phyloP scores from a whole-genome alignment of 2,797 vertebrate species.

The Pagetopsis macropterus region DNA sequence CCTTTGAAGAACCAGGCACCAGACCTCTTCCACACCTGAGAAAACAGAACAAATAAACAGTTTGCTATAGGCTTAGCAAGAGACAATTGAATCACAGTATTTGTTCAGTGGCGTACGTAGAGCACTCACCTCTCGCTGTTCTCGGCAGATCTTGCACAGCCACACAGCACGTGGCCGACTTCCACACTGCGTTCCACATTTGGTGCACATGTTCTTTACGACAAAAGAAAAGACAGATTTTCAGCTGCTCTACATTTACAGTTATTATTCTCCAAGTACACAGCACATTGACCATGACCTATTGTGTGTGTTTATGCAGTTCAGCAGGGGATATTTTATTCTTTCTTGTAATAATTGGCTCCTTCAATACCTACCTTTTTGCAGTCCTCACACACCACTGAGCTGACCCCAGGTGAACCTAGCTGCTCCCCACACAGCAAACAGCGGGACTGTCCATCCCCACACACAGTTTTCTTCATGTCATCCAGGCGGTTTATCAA shows the following conservation, averaged over 20 bases:
- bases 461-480: slow-evolving; percentile 93
- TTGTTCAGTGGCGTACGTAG: not conserved
- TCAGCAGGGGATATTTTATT: not conserved
- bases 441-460: slow-evolving; percentile 93
- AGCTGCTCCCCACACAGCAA: slow-evolving; percentile 96
- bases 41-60: not conserved
- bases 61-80: not conserved
- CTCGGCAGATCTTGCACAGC: slow-evolving; percentile 98
- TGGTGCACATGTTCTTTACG: slow-evolving; percentile 92
- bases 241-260: slow-evolving; percentile 20
- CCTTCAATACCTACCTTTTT: slow-evolving; percentile 88
- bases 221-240: slow-evolving; percentile 46
- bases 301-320: slow-evolving; percentile 4
- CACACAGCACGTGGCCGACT: slow-evolving; percentile 90
- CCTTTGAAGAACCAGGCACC: slow-evolving; percentile 99
- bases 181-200: slow-evolving; percentile 92
- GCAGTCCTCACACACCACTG: slow-evolving; percentile 97
- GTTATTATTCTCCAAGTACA: slow-evolving; percentile 1
- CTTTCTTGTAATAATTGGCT: slow-evolving; percentile 10
- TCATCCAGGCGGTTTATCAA: slow-evolving; percentile 94
- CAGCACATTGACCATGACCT: slow-evolving; percentile 2
- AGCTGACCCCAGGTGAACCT: slow-evolving; percentile 86
- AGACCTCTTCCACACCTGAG: slow-evolving; percentile 97
- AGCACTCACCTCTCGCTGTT: slow-evolving; percentile 94
- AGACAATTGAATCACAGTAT: not conserved